A percentile compares a stretch with the other conserved stretches of the same genome.
Conservation (phyloP, 2,888 invertebrate genomes). For the Pachydiplax longipennis region DNA sequence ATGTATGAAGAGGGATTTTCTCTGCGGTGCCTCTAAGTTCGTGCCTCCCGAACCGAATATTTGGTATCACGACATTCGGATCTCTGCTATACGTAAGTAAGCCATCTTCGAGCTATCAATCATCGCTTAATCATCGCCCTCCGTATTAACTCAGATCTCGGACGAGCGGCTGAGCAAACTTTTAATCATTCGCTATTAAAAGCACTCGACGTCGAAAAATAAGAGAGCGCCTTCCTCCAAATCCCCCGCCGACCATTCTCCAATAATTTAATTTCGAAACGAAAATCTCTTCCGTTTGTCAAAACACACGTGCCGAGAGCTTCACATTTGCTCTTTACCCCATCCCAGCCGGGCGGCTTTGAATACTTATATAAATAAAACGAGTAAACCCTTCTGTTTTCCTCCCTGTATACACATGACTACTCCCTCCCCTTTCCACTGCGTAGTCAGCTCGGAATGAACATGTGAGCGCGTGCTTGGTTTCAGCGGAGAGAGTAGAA, state of each 20-base stretch:
- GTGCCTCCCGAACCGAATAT: no score
- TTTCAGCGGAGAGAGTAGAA: neutral
- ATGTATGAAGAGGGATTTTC: no score
- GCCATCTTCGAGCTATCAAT: slow-evolving; percentile 1
- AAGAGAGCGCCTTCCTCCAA: neutral
- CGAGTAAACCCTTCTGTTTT: neutral
- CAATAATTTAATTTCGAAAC: slow-evolving; percentile 34
- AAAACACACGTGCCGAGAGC: slow-evolving; percentile 29
- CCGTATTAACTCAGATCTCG: neutral
- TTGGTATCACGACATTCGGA: no score
- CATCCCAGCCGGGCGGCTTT: neutral
- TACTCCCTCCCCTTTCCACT: neutral
- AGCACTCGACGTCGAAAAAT: slow-evolving; percentile 22
- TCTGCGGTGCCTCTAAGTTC: no score
- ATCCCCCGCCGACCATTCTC: slow-evolving; percentile 23
- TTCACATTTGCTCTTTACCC: neutral
- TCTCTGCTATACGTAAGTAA: no score
- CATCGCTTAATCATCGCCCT: slow-evolving; percentile 13
- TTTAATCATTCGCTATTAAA: slow-evolving; percentile 18
- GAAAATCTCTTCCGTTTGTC: slow-evolving; percentile 26
- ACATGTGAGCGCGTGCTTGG: neutral
- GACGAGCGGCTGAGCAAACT: neutral
- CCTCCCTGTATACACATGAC: neutral
- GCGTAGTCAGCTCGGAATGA: neutral
- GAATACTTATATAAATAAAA: slow-evolving; percentile 29